These are phyloP conservation scores for Latrodectus elegans DNA, from an alignment of 2,888 invertebrate species.

Conservation along the genomic window DNA sequence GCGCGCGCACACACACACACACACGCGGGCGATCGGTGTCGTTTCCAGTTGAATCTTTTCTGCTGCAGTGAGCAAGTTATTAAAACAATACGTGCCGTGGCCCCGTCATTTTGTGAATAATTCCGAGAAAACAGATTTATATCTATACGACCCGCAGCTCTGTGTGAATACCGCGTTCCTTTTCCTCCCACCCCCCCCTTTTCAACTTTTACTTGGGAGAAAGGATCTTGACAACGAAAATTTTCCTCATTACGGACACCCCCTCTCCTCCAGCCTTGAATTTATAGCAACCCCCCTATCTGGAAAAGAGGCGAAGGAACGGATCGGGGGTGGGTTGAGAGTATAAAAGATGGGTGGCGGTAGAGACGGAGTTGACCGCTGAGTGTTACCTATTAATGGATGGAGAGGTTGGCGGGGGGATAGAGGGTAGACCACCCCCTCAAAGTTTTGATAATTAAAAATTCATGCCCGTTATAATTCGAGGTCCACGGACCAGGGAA, in stretches of 20 bases:
- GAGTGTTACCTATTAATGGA: constrained; percentile 68
- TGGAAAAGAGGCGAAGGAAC: constrained; percentile 4
- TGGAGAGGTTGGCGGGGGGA: constrained; percentile 1
- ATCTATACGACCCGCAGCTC: constrained; percentile 36
- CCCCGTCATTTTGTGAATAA: constrained; percentile 63
- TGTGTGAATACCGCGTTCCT: constrained; percentile 18
- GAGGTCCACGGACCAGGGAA: constrained; percentile 43
- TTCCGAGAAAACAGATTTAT: constrained; percentile 65
- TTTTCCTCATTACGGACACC: constrained; percentile 59
- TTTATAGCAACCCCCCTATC: constrained; percentile 5
- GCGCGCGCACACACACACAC: not conserved
- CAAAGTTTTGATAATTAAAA: constrained; percentile 70
- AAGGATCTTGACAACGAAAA: constrained; percentile 61
- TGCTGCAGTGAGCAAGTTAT: constrained; percentile 67
- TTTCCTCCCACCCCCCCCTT: constrained; percentile 8
- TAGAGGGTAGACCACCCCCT: constrained; percentile 30
- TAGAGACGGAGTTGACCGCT: constrained; percentile 50
- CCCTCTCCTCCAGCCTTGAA: constrained; percentile 9
- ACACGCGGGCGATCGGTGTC: constrained; percentile 46
- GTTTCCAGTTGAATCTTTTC: constrained; percentile 67
- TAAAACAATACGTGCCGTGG: constrained; percentile 66
- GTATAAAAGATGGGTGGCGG: constrained; percentile 8
- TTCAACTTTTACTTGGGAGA: constrained; percentile 55
- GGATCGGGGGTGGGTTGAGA: constrained; percentile 13
- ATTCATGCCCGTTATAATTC: constrained; percentile 68